Evolutionary conservation across 2,113 vertebrate species (phyloP).

Genomic region (Cnemophilus loriae): DNA sequence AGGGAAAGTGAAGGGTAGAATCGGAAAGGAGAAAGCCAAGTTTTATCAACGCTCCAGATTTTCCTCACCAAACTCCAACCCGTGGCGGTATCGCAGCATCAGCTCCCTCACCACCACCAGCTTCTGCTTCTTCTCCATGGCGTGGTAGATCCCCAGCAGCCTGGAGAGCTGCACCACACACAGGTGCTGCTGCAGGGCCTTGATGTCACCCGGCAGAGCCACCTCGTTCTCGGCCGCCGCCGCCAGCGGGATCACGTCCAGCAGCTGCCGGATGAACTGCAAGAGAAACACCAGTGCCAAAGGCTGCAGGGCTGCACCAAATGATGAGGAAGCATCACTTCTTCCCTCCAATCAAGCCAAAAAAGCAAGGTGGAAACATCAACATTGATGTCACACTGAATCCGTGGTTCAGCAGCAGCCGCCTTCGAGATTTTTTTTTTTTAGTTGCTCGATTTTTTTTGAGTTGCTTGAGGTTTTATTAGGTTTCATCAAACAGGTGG

Average conservation of each 20-base stretch:
- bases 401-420: background rate
- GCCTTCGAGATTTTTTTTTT: background rate
- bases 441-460: background rate
- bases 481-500: background rate
- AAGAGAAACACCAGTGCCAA: background rate
- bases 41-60: background rate
- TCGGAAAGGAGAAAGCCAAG: background rate
- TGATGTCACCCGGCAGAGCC: slow-evolving; percentile 83
- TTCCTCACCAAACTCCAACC: slow-evolving; percentile 88
- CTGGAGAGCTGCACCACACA: slow-evolving; percentile 89
- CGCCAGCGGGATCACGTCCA: slow-evolving; percentile 81
- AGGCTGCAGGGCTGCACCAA: background rate
- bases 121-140: slow-evolving; percentile 79
- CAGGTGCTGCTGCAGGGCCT: slow-evolving; percentile 90
- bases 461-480: background rate
- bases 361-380: background rate
- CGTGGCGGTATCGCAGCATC: slow-evolving; percentile 87
- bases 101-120: slow-evolving; percentile 81
- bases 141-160: slow-evolving; percentile 86
- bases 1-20: background rate
- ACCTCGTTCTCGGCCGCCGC: slow-evolving; percentile 71
- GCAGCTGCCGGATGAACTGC: slow-evolving; percentile 88
- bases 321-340: fast-evolving
- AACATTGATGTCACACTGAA: no score
- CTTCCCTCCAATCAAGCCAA: background rate